Evolutionary conservation across 2,113 vertebrate species (phyloP), one percentile per base, ranked within the genome.

Genomic region (Pleuronectes platessa): DNA sequence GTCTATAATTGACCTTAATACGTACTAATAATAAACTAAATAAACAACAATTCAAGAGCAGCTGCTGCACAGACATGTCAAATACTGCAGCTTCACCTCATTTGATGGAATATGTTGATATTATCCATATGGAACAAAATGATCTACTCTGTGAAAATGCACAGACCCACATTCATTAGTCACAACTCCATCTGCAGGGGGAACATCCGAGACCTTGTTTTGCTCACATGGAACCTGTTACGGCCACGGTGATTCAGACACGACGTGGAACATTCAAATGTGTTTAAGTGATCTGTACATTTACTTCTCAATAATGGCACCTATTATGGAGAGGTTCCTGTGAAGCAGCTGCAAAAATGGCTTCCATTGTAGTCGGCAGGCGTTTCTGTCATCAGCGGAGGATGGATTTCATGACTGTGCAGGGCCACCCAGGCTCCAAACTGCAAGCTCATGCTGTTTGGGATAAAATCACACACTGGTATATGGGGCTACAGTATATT

Each of bases 341-440:
- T 27, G 12, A 59, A 73, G 10, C 49, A 69, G 72, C 45, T 55
- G 75, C 56, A 77, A 40, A 74, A 74, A 69, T 83, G 47, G 15
- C 47, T 51, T 51, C 47, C 10, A 54, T 54, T 54, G 51, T 51
- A 51, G 47, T 17, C 15, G 6, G 47, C 47, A 18, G 47, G 47
- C 18, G 47, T 51, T 51, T 20, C 47, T 51, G 47, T 51, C 47
- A 51, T 51, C 47, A 51, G 47, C 14, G 5, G 47, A 18, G 47
- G 15, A 51, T 51, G 18, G 47, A 51, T 51, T 51, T 71, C 27
- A 71, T 76, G 73, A 62, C 13, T 0, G 21, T 31, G 40, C 12
- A 13, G 3, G 78, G 53, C 73, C 83, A 86, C 76, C 81, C 81
- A 79, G 71, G 26, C 58, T 66, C 40, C 8, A 65, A 47, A 54